Evolutionary conservation across 2,797 vertebrate species (phyloP).

Genomic region (Enteromius paludinosus): DNA sequence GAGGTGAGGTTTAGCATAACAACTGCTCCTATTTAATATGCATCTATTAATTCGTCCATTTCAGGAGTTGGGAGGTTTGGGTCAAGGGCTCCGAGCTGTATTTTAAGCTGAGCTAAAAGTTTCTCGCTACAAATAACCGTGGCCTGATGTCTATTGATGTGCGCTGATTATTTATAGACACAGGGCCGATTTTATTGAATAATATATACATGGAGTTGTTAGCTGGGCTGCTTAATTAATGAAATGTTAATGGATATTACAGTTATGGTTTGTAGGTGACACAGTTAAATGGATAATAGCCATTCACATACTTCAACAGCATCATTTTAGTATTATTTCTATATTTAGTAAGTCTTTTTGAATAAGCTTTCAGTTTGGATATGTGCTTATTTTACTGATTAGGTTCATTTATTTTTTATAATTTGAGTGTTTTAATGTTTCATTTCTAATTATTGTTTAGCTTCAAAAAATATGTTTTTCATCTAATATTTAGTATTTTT

Average conservation of each 20-base stretch:
- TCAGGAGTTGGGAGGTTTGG: slow-evolving; percentile 78
- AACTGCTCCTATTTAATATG: slow-evolving; percentile 73
- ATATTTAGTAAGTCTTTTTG: no score
- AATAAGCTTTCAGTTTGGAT: not conserved
- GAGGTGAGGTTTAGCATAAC: slow-evolving; percentile 80
- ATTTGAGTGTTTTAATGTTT: not conserved
- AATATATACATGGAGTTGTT: not conserved
- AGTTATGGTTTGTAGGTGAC: not conserved
- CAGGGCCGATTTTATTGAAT: slow-evolving; percentile 1
- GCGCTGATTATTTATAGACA: not conserved
- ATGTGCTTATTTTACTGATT: not conserved
- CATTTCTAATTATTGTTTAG: not conserved
- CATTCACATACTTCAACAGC: not conserved
- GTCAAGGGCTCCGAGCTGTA: slow-evolving; percentile 72
- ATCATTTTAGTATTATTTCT: not conserved
- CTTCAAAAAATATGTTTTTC: not conserved
- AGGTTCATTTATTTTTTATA: not conserved
- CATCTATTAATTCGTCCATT: slow-evolving; percentile 74
- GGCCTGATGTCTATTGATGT: slow-evolving; percentile 3
- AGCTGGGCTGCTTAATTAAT: not conserved
- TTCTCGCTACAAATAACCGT: slow-evolving; percentile 13
- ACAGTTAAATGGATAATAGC: not conserved
- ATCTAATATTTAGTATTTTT: not conserved
- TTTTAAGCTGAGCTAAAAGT: slow-evolving; percentile 32
- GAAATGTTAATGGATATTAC: not conserved